phyloP scores from a whole-genome alignment of 2,113 vertebrate species.

The Macroglossus sobrinus region DNA sequence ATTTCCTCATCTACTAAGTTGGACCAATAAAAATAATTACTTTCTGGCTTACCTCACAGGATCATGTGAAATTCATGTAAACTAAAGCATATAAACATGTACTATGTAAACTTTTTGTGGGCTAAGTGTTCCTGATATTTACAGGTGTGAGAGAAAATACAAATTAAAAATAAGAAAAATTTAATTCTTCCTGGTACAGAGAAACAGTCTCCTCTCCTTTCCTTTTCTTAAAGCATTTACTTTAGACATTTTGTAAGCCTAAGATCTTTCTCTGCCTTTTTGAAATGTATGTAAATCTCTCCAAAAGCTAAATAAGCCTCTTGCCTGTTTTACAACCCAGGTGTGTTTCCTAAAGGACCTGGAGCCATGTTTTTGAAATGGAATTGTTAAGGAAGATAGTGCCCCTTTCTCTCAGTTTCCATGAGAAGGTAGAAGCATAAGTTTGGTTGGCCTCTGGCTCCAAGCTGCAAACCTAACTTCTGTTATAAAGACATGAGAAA shows the following conservation, averaged over 20 bases:
- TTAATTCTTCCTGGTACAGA: not conserved
- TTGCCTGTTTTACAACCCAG: not conserved
- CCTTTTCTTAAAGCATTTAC: not conserved
- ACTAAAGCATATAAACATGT: not conserved
- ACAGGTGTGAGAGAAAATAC: not conserved
- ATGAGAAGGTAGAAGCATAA: not conserved
- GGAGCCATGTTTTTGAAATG: not conserved
- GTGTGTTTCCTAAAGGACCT: not conserved
- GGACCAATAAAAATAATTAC: not conserved
- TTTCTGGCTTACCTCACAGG: not conserved
- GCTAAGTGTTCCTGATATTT: not conserved
- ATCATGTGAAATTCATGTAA: not conserved
- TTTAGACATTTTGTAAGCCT: not conserved
- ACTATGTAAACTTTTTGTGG: not conserved
- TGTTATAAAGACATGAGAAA: constrained; percentile 2
- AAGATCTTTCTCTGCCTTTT: not conserved
- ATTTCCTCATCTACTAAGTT: not conserved
- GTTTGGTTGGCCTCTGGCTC: not conserved
- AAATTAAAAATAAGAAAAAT: not conserved
- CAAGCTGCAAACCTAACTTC: not conserved
- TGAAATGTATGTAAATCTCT: not conserved
- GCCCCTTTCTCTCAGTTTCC: not conserved
- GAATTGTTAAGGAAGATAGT: not conserved
- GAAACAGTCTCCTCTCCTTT: not conserved
- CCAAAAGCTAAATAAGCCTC: constrained; percentile 18